A percentile compares a stretch with the other conserved stretches of the same genome.
These are phyloP conservation scores for Carlito syrichta DNA, from an alignment of 2,113 vertebrate species.

Conservation along the genomic window DNA sequence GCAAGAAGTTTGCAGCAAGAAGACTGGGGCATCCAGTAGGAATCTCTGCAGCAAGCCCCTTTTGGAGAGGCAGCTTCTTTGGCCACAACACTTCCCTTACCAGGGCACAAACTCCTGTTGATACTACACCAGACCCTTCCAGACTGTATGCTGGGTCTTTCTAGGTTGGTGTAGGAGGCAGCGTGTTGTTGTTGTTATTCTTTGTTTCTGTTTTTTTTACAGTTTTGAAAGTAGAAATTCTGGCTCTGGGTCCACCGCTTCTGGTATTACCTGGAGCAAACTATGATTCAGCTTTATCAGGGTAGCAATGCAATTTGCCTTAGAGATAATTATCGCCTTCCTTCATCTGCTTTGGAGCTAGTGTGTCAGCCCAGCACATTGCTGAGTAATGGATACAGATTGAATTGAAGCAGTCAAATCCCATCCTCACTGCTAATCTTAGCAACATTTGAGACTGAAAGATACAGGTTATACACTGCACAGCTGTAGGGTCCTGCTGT, in stretches of 20 bases:
- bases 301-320: background rate
- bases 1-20: background rate
- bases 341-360: background rate
- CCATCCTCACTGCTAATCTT: background rate
- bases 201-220: background rate
- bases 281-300: background rate
- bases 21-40: background rate
- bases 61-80: background rate
- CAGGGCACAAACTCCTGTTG: background rate
- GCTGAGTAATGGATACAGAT: background rate
- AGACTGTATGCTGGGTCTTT: background rate
- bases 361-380: background rate
- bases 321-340: background rate
- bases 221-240: background rate
- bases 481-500: background rate
- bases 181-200: too few species aligned
- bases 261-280: background rate
- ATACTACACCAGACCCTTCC: background rate
- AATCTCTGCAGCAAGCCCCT: background rate
- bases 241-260: background rate
- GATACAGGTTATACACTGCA: background rate
- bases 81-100: background rate
- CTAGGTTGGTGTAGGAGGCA: accelerated
- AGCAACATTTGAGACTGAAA: background rate
- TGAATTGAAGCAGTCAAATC: background rate